Percentiles rank a stretch among this genome's conserved stretches.
Conservation (phyloP, 2,113 vertebrate species). For the Cryptotis parvus region DNA sequence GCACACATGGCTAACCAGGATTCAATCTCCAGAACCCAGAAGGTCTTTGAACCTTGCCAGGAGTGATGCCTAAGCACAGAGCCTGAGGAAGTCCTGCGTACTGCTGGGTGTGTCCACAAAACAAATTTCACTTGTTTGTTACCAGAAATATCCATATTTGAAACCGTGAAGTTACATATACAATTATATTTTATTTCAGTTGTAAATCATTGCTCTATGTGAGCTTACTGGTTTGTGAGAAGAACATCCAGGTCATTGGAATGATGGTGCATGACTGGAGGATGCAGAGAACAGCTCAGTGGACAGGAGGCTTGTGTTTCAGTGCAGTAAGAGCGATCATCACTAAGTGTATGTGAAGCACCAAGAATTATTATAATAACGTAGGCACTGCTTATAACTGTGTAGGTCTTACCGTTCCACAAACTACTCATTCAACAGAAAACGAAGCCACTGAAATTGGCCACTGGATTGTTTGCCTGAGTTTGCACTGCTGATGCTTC, state of each 20-base stretch:
- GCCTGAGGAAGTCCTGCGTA: too few relatives aligned
- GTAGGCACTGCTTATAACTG: background rate
- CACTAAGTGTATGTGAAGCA: background rate
- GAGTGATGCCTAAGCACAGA: too few relatives aligned
- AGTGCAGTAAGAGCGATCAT: background rate
- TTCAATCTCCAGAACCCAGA: too few relatives aligned
- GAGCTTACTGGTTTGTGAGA: background rate
- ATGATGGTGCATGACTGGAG: background rate
- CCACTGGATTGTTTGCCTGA: background rate
- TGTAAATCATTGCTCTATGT: background rate
- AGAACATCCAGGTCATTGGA: background rate
- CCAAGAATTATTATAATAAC: background rate
- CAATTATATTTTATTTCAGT: background rate
- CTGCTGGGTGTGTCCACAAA: too few relatives aligned
- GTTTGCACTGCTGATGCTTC: background rate
- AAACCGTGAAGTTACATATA: background rate
- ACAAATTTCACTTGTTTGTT: background rate
- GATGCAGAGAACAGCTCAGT: background rate
- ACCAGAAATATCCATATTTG: background rate
- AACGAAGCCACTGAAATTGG: background rate
- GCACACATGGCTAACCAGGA: too few relatives aligned
- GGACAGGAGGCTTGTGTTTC: background rate
- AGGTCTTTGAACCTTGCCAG: too few relatives aligned
- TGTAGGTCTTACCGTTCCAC: background rate
- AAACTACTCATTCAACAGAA: too few relatives aligned